These are phyloP conservation scores for Morinoia aosen DNA, from an alignment of 2,888 invertebrate genomes.

Conservation along the genomic window DNA sequence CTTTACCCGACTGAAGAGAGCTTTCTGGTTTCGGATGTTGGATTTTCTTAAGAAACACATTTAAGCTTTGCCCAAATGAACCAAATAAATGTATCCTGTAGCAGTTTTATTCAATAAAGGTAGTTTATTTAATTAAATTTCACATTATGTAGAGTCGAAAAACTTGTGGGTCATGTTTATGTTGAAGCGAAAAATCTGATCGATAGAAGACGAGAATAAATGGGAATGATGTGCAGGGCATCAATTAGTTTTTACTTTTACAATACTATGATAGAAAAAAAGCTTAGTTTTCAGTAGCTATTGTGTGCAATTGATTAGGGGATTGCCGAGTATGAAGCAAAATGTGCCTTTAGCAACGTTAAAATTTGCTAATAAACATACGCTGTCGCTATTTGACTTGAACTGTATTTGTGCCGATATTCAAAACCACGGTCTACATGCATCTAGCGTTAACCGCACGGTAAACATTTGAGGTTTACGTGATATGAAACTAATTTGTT, in stretches of 20 bases:
- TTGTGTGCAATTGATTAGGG: not conserved
- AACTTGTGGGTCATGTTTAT: not conserved
- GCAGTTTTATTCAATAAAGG: not conserved
- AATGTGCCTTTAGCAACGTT: not conserved
- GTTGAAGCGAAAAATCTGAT: not conserved
- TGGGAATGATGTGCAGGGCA: not conserved
- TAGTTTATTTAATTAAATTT: not conserved
- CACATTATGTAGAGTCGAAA: not conserved
- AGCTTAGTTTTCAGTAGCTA: too few species aligned
- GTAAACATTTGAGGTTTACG: too few species aligned
- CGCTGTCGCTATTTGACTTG: not conserved
- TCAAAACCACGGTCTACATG: too few species aligned
- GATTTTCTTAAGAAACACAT: not conserved
- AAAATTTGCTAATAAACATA: not conserved
- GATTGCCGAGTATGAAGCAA: not conserved
- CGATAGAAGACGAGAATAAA: not conserved
- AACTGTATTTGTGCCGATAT: not conserved
- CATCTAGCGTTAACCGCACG: too few species aligned
- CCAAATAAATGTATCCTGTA: not conserved
- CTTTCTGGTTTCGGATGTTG: not conserved
- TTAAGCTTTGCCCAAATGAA: not conserved
- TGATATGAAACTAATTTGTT: too few species aligned
- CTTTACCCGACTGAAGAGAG: not conserved
- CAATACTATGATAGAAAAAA: not conserved
- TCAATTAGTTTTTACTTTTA: not conserved